Base-by-base conservation (phyloP, 2,888 invertebrate species). In the Neocrepidodera transversa region DNA sequence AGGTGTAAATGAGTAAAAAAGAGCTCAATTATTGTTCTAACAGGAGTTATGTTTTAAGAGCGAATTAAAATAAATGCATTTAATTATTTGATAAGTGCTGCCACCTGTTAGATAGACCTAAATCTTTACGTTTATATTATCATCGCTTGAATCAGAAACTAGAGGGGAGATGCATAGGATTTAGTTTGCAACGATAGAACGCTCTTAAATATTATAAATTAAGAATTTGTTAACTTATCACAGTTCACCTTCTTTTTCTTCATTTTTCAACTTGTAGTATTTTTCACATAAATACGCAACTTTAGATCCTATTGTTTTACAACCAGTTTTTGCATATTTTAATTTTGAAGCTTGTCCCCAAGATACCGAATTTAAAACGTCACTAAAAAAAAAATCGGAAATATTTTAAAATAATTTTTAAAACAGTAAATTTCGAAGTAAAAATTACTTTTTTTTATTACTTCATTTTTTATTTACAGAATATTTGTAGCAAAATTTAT, bases 281-380 rank as follows among this genome's bases (percentile, higher is more conserved):
- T 62, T 63, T 30, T 52, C 65, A 10, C 64, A 68, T 18, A 75
- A 48, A 17, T 74, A 43, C n/a, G 80, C 86, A 58, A 91, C 88
- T 81, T 93, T 93, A 74, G 89, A 88, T 59, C 87, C 87, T 30
- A 97, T 85, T 68, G 91, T 83, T 79, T 97, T 97, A 79, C 98
- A 98, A 1, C 97, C 98, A 52, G 90, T 87, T 64, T 85, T 88
- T 1, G 95, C 90, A 78, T 89, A 97, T 52, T 93, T 81, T 69
- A 87, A 83, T n/a, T 85, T 81, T 57, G 89, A 87, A 51, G 81
- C 79, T 0, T 92, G 91, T 23, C 90, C 90, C 77, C 88, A 93
- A 13, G 85, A 84, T 51, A 93, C 81, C 59, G 86, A 83, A 58
- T 86, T 82, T 62, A 90, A 78, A 6, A 88, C 86, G 70, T 86